These are phyloP conservation scores for Ametastegia equiseti DNA, from an alignment of 2,888 invertebrate species.

Conservation along the genomic window DNA sequence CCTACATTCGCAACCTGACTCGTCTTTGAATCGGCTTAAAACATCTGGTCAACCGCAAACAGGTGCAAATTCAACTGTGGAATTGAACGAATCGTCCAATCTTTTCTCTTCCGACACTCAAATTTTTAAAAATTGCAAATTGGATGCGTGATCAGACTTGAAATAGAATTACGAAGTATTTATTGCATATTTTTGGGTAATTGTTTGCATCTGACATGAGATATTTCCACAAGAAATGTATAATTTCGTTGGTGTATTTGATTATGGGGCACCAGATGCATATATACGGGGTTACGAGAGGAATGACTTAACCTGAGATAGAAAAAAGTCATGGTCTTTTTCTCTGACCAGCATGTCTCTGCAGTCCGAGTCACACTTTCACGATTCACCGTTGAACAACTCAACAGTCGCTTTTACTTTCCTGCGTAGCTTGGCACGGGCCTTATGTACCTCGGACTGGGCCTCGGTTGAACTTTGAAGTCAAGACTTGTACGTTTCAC, in stretches of 20 bases:
- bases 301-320: neutral
- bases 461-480: conserved; percentile 28
- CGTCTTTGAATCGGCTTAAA: neutral
- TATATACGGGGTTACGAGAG: conserved; percentile 5
- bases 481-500: conserved; percentile 3
- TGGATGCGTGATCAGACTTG: too few relatives aligned
- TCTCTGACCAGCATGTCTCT: neutral
- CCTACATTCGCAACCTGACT: neutral
- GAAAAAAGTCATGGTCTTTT: conserved; percentile 14
- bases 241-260: neutral
- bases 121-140: too few relatives aligned
- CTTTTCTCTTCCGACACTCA: too few relatives aligned
- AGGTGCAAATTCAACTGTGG: too few relatives aligned
- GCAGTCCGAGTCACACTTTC: conserved; percentile 46
- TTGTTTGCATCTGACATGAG: too few relatives aligned
- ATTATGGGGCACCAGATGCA: too few relatives aligned
- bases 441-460: neutral
- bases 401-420: conserved; percentile 43
- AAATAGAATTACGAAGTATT: too few relatives aligned
- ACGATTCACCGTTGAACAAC: conserved; percentile 45
- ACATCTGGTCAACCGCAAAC: too few relatives aligned
- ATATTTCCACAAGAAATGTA: neutral
- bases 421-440: conserved; percentile 46
- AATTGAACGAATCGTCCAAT: too few relatives aligned
- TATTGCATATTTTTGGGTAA: too few relatives aligned